phyloP scores from a whole-genome alignment of 2,797 vertebrate species.

The Lepidocolaptes lacrymiger region DNA sequence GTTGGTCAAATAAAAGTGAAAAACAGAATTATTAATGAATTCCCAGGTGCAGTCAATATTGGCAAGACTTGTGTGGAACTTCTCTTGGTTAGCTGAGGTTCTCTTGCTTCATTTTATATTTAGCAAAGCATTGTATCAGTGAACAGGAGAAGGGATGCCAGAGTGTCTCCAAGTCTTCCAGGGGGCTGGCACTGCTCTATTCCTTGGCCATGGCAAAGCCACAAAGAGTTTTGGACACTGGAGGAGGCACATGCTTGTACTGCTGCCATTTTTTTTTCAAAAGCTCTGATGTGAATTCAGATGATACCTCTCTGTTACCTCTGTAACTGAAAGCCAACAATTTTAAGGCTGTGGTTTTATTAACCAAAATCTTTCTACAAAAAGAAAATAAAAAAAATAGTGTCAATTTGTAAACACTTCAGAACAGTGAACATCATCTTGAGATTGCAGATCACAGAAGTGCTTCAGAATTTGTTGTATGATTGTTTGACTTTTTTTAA shows the following conservation, averaged over 20 bases:
- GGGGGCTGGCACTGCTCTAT: constrained; percentile 36
- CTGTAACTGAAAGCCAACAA: constrained; percentile 74
- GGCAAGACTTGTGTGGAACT: constrained; percentile 20
- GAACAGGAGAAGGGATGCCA: constrained; percentile 41
- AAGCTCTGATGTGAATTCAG: constrained; percentile 74
- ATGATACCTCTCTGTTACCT: constrained; percentile 78
- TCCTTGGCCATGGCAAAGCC: constrained; percentile 60
- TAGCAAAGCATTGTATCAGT: constrained; percentile 45
- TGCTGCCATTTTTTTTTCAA: constrained; percentile 63
- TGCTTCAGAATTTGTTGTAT: constrained; percentile 67
- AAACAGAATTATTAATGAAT: not conserved
- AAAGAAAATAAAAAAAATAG: not conserved
- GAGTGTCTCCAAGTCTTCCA: constrained; percentile 13
- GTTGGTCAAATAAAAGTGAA: not conserved
- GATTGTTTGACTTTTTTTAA: constrained; percentile 65
- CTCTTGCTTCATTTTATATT: constrained; percentile 31
- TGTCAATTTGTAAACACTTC: constrained; percentile 70
- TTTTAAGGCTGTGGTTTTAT: constrained; percentile 74
- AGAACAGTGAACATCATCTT: constrained; percentile 42
- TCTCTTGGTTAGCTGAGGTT: not conserved
- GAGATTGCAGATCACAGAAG: constrained; percentile 69
- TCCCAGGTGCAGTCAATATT: not conserved
- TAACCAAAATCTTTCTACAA: constrained; percentile 71
- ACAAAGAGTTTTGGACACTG: constrained; percentile 54
- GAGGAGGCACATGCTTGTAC: constrained; percentile 60